Evolutionary conservation across 2,888 invertebrate genomes (phyloP).

Genomic region (Macrophya alboannulata): DNA sequence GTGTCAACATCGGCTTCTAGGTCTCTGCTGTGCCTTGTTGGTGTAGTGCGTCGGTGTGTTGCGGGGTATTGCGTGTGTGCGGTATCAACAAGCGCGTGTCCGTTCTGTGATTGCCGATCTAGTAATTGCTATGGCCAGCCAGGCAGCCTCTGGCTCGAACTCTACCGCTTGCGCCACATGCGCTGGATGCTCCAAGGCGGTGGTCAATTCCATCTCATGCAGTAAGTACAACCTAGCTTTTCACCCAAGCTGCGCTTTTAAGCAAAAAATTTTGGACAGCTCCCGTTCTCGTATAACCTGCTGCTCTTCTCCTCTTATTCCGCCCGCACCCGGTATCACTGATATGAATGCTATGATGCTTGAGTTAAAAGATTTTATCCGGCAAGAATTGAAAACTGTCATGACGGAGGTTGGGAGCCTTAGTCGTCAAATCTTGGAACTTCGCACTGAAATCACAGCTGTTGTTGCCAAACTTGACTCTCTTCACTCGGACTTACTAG

Average conservation of each 20-base stretch:
- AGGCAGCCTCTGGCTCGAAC: too few species aligned
- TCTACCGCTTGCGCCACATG: neutral
- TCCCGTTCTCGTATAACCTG: neutral
- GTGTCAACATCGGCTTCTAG: too few species aligned
- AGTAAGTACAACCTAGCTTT: neutral
- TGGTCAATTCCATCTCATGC: neutral
- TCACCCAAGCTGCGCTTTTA: neutral
- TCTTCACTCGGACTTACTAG: neutral
- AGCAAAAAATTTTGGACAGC: neutral
- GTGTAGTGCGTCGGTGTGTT: too few species aligned
- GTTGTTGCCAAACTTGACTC: neutral
- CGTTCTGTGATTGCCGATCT: too few species aligned
- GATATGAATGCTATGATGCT: neutral
- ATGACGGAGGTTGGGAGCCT: too few species aligned
- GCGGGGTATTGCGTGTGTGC: too few species aligned
- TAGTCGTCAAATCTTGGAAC: too few species aligned
- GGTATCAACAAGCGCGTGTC: too few species aligned
- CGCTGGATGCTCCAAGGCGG: neutral
- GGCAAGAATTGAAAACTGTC: neutral
- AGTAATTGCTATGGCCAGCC: too few species aligned
- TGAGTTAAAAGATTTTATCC: neutral
- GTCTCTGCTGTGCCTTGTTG: too few species aligned
- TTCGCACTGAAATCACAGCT: neutral
- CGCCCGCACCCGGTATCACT: too few species aligned
- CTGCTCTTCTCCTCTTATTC: neutral